Evolutionary conservation across 1,140 invertebrate species (phyloP).

Genomic region (Atta colombica): DNA sequence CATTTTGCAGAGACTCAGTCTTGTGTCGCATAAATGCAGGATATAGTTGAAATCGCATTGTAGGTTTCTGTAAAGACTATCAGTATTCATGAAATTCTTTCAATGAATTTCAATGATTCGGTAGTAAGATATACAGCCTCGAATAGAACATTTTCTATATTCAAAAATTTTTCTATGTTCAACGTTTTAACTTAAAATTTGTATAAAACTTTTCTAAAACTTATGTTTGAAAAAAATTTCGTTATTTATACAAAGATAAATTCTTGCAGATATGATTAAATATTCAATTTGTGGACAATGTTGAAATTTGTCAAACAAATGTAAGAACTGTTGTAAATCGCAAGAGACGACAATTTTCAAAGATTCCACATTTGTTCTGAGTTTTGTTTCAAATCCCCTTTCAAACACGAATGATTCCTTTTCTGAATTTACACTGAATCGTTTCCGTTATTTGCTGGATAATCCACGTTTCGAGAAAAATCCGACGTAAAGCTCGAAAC

Average conservation of each 20-base stretch:
- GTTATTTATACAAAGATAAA: neutral
- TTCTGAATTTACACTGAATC: constrained; percentile 5
- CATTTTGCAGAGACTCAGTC: neutral
- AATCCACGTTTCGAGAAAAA: neutral
- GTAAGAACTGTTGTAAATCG: neutral
- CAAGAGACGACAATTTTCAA: neutral
- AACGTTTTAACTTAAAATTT: too few relatives aligned
- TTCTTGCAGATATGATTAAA: neutral
- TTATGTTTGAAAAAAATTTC: neutral
- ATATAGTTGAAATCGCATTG: constrained; percentile 37
- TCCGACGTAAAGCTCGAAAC: constrained; percentile 36
- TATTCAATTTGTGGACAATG: neutral
- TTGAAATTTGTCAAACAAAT: neutral
- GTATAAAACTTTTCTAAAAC: neutral
- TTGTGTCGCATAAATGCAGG: constrained; percentile 24
- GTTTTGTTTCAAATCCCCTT: constrained; percentile 33
- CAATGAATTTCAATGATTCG: constrained; percentile 54
- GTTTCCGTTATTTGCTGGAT: constrained; percentile 18
- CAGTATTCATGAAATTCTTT: constrained; percentile 38
- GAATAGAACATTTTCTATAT: neutral
- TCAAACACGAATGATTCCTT: neutral
- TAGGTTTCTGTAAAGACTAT: constrained; percentile 12
- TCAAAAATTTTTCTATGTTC: neutral
- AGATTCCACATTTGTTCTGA: neutral
- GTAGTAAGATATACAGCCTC: neutral